Percentiles rank a stretch among this genome's conserved stretches.
Evolutionary conservation across 2,888 invertebrate genomes (phyloP).

Genomic region (Xestia c-nigrum): DNA sequence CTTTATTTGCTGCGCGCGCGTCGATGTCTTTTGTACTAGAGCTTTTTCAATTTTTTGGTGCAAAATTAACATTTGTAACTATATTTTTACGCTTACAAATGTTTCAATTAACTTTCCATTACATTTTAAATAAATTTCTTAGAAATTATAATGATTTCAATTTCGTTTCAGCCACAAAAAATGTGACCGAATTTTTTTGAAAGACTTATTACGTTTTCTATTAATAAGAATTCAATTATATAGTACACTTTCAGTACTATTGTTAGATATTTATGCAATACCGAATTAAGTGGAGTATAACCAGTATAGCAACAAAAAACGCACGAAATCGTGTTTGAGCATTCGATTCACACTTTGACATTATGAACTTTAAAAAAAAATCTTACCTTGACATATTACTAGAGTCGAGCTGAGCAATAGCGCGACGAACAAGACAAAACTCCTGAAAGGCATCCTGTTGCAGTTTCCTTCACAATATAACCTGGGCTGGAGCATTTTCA

Average conservation of each 20-base stretch:
- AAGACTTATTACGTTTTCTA: conserved; percentile 1
- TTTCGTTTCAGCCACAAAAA: conserved; percentile 24
- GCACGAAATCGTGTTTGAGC: conserved; percentile 52
- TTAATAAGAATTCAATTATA: conserved; percentile 30
- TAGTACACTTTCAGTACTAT: conserved; percentile 21
- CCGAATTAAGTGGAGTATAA: conserved; percentile 37
- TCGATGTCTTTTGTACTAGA: conserved; percentile 76
- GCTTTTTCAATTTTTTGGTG: conserved; percentile 21
- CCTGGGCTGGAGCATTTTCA: conserved; percentile 86
- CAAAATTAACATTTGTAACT: background rate
- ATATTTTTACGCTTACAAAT: background rate
- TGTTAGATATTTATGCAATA: conserved; percentile 24
- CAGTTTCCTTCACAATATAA: conserved; percentile 81
- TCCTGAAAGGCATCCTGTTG: conserved; percentile 72
- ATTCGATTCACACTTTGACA: conserved; percentile 47
- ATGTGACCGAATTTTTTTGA: conserved; percentile 14
- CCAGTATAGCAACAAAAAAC: conserved; percentile 42
- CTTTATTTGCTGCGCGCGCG: conserved; percentile 65
- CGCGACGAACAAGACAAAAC: conserved; percentile 74
- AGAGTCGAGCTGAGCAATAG: conserved; percentile 75
- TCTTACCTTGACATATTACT: conserved; percentile 87
- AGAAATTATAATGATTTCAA: background rate
- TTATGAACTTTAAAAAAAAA: conserved; percentile 55
- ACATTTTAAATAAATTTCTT: background rate
- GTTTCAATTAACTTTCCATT: background rate